phyloP scores from a whole-genome alignment of 2,113 vertebrate genomes.

The Opisthocomus hoazin region DNA sequence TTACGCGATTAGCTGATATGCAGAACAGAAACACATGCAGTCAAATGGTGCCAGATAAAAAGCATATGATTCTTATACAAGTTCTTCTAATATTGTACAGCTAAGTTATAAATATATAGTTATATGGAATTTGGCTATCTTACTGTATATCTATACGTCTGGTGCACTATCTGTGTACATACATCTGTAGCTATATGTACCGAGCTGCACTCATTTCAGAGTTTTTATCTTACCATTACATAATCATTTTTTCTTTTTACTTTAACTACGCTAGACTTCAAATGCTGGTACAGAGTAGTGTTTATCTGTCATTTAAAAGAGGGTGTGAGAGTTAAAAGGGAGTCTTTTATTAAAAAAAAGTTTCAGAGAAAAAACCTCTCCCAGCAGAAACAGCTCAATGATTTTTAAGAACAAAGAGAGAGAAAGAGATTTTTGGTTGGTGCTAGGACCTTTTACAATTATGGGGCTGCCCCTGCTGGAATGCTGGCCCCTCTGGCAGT shows the following conservation, averaged over 20 bases:
- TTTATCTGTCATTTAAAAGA: not conserved
- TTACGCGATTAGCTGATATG: conserved; percentile 66
- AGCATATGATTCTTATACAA: not conserved
- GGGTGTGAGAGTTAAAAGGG: not conserved
- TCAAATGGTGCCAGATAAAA: conserved; percentile 35
- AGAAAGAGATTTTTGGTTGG: not conserved
- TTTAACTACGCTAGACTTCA: not conserved
- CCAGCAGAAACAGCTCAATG: not conserved
- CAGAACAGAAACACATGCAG: conserved; percentile 65
- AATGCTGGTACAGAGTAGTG: not conserved
- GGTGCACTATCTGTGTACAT: not conserved
- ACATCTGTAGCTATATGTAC: not conserved
- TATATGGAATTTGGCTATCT: not conserved
- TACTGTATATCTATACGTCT: not conserved
- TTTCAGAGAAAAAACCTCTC: not conserved
- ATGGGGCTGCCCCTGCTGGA: rapidly evolving
- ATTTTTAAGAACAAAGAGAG: not conserved
- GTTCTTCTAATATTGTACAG: not conserved
- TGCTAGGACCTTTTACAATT: not conserved
- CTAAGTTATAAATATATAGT: not conserved
- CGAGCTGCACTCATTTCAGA: not conserved
- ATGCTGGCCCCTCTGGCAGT: not conserved
- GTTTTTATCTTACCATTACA: not conserved
- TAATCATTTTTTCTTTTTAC: not conserved
- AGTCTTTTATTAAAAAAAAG: not conserved